phyloP scores from a whole-genome alignment of 1,140 invertebrate species.

The Fopius arisanus region DNA sequence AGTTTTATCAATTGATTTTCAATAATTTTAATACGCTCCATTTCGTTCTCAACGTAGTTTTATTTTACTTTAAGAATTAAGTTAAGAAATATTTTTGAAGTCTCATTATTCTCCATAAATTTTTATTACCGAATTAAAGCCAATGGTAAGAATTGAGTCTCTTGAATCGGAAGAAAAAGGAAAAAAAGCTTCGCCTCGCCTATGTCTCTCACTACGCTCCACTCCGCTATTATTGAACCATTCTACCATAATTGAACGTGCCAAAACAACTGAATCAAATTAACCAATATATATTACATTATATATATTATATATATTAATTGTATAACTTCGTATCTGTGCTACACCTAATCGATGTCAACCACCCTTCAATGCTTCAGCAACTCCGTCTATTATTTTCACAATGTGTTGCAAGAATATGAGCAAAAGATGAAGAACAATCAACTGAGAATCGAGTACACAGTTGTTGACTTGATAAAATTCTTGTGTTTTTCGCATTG shows the following conservation, averaged over 20 bases:
- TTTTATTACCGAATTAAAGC: slow-evolving; percentile 9
- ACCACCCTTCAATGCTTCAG: slow-evolving; percentile 61
- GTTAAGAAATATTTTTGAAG: not conserved
- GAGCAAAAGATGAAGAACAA: not conserved
- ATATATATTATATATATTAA: slow-evolving; percentile 24
- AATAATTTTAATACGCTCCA: not conserved
- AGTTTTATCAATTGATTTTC: not conserved
- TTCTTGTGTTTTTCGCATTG: not conserved
- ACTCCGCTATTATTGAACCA: slow-evolving; percentile 53
- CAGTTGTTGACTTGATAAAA: not conserved
- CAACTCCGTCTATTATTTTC: slow-evolving; percentile 53
- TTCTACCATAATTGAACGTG: slow-evolving; percentile 35
- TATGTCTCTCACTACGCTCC: slow-evolving; percentile 64
- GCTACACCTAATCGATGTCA: slow-evolving; percentile 65
- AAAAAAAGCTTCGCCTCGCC: slow-evolving; percentile 64
- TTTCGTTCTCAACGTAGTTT: not conserved
- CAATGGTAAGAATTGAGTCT: slow-evolving; percentile 41
- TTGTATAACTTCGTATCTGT: slow-evolving; percentile 52
- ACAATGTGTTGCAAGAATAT: slow-evolving; percentile 1
- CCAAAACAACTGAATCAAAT: slow-evolving; percentile 41
- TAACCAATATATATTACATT: slow-evolving; percentile 29
- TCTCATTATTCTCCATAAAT: slow-evolving; percentile 2
- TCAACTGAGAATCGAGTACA: not conserved
- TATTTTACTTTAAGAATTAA: not conserved
- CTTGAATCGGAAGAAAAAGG: slow-evolving; percentile 55